A percentile compares a stretch with the other conserved stretches of the same genome.
These are phyloP conservation scores for Mactromeris polynyma DNA, from an alignment of 2,888 invertebrate genomes.

Conservation along the genomic window DNA sequence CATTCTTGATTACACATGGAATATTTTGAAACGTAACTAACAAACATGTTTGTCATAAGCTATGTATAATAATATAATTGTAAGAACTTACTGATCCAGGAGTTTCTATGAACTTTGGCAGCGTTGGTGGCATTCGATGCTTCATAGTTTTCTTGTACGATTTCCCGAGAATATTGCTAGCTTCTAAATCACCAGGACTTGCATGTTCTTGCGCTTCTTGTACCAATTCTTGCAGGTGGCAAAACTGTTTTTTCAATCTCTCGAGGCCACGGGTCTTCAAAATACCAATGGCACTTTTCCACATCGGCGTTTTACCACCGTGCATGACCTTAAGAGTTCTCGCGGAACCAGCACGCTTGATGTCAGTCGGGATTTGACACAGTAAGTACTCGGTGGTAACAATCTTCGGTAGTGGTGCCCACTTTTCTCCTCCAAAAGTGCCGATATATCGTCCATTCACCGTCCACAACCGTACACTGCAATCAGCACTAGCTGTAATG, in stretches of 20 bases:
- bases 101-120: conserved; percentile 75
- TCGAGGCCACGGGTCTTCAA: conserved; percentile 64
- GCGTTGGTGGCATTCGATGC: conserved; percentile 73
- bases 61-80: too few relatives aligned
- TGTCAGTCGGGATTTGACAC: conserved; percentile 90
- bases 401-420: conserved; percentile 88
- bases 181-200: conserved; percentile 42
- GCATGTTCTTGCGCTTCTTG: conserved; percentile 12
- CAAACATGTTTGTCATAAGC: too few relatives aligned
- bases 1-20: too few relatives aligned
- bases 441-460: conserved; percentile 89
- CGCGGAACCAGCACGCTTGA: conserved; percentile 92
- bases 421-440: conserved; percentile 93
- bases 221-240: conserved; percentile 59
- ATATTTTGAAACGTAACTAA: too few relatives aligned
- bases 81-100: conserved; percentile 71
- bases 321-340: conserved; percentile 91
- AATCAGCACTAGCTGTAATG: conserved; percentile 91
- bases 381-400: conserved; percentile 83
- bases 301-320: conserved; percentile 73
- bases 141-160: conserved; percentile 76
- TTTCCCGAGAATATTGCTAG: conserved; percentile 80
- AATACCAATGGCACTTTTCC: conserved; percentile 73
- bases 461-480: conserved; percentile 88
- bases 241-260: conserved; percentile 69